phyloP scores from a whole-genome alignment of 2,797 vertebrate species.

The Clarias platycephalus region DNA sequence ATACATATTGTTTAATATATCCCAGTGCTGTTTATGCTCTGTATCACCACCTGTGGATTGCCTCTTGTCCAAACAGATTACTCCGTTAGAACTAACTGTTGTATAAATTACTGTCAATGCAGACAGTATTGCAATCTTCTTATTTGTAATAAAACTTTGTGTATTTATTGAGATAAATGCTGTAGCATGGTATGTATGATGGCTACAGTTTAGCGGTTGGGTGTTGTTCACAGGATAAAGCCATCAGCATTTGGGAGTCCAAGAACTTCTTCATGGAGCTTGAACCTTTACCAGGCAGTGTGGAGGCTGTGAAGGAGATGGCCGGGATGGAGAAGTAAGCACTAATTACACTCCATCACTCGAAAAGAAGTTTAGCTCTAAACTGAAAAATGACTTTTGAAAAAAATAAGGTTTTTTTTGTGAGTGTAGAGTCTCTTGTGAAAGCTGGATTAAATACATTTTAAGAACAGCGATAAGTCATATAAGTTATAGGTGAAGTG shows the following conservation, averaged over 20 bases:
- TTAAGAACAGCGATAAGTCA: not conserved
- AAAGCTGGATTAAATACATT: not conserved
- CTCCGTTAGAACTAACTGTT: too few species aligned
- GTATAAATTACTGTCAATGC: too few species aligned
- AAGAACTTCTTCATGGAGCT: constrained; percentile 92
- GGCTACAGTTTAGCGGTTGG: not conserved
- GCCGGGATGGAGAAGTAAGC: constrained; percentile 86
- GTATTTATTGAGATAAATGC: not conserved
- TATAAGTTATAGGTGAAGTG: not conserved
- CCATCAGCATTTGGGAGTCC: constrained; percentile 94
- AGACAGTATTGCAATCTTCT: not conserved
- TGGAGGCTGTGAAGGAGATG: constrained; percentile 93
- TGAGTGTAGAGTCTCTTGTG: too few species aligned
- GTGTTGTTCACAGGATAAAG: constrained; percentile 79
- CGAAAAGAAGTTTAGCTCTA: not conserved
- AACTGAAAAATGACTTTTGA: not conserved
- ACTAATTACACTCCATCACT: not conserved
- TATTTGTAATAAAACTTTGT: too few species aligned
- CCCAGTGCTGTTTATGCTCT: too few species aligned
- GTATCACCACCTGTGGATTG: too few species aligned
- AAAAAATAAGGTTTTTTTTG: too few species aligned
- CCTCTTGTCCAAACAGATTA: too few species aligned
- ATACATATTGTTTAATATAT: too few species aligned
- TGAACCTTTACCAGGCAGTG: constrained; percentile 87
- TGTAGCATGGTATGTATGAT: not conserved